A percentile compares a stretch with the other conserved stretches of the same genome.
These are phyloP conservation scores for Hydriomena furcata DNA, from an alignment of 2,888 invertebrate genomes.

Conservation along the genomic window DNA sequence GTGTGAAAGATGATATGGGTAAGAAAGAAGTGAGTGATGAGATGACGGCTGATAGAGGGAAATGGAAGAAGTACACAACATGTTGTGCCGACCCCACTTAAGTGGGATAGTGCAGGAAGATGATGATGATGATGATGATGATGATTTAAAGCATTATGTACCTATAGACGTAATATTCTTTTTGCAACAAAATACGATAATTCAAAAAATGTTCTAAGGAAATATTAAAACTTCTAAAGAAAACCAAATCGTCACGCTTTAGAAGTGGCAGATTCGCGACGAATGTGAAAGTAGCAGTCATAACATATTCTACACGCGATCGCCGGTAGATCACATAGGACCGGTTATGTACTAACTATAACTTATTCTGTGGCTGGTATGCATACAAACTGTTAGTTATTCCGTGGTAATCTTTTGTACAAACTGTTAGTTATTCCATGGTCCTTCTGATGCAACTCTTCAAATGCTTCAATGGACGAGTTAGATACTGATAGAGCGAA, in stretches of 20 bases:
- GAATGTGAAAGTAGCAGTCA: slow-evolving; percentile 70
- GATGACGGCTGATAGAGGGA: too few relatives aligned
- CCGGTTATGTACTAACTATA: slow-evolving; percentile 19
- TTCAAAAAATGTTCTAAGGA: too few relatives aligned
- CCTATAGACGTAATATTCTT: too few relatives aligned
- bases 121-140: too few relatives aligned
- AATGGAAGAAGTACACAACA: too few relatives aligned
- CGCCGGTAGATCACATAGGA: slow-evolving; percentile 64
- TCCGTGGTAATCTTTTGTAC: too few relatives aligned
- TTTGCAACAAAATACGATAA: too few relatives aligned
- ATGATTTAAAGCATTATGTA: too few relatives aligned
- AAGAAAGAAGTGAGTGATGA: too few relatives aligned
- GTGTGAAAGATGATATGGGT: too few relatives aligned
- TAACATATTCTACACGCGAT: slow-evolving; percentile 66
- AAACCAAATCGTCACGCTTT: slow-evolving; percentile 35
- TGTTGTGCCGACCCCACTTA: too few relatives aligned
- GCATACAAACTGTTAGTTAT: slow-evolving; percentile 6
- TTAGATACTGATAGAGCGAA: slow-evolving; percentile 45
- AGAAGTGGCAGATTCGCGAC: slow-evolving; percentile 54
- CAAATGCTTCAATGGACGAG: slow-evolving; percentile 61
- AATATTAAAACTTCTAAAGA: slow-evolving; percentile 23
- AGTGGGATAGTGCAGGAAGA: too few relatives aligned
- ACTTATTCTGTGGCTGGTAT: not conserved
- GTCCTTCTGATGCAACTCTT: slow-evolving; percentile 67
- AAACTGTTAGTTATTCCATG: slow-evolving; percentile 11